Evolutionary conservation across 2,797 vertebrate species (phyloP).

Genomic region (Pantherophis vulpinus): DNA sequence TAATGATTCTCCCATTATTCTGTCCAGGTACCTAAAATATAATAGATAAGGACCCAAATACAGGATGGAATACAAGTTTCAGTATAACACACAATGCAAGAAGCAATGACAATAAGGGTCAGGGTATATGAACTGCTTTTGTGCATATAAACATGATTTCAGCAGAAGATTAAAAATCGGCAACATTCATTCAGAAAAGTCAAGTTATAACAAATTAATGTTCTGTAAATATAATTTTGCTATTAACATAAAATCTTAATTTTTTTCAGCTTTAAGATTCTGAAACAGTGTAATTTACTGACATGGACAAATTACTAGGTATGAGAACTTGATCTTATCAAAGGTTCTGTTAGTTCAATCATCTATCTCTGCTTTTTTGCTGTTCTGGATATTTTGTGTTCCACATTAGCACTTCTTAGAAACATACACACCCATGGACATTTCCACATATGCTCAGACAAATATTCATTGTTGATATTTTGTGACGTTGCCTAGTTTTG

Average conservation of each 20-base stretch:
- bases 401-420: neutral
- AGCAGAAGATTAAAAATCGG: neutral
- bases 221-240: neutral
- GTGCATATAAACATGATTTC: neutral
- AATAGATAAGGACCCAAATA: neutral
- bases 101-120: neutral
- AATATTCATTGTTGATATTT: neutral
- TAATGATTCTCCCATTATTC: neutral
- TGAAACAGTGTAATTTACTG: neutral
- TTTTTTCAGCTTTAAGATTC: neutral
- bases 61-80: neutral
- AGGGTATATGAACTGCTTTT: neutral
- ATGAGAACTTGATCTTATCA: neutral
- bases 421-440: constrained; percentile 4
- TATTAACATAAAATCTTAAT: neutral
- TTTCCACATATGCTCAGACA: neutral
- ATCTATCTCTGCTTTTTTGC: neutral
- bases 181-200: neutral
- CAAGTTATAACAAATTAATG: neutral
- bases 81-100: neutral
- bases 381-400: neutral
- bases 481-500: neutral
- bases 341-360: neutral
- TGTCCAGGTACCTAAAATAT: neutral
- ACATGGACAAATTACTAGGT: neutral